Evolutionary conservation across 2,888 invertebrate species (phyloP), one percentile per base, ranked within the genome.

Genomic region (Nezara viridula): DNA sequence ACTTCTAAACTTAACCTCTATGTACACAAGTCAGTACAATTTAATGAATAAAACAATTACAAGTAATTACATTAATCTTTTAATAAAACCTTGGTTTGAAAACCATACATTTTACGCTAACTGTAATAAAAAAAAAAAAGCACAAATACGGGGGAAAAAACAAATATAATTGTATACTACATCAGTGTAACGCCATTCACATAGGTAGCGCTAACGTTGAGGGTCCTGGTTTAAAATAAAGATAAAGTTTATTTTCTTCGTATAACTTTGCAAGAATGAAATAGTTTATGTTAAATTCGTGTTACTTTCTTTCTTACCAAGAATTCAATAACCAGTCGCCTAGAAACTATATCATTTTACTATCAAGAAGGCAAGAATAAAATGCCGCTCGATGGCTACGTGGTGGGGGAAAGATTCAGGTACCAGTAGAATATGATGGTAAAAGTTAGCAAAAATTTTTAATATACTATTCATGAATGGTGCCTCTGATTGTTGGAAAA

Each of bases 331-430:
- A 27, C 14, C 60, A n/a, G n/a, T 27, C 60, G 14, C 27, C 4
- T 19, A 27, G 5, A 24, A 21, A 24, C 21, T 3, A 37, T 24
- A 77, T 5, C 21, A 21, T 77, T 77, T 40, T 4, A 77, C 77
- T 77, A 77, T 77, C 21, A 21, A 77, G 77, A 77, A 77, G 77
- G 77, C 77, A 44, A 77, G 44, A 77, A 24, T n/a, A 77, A 77
- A 40, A 77, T 77, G 77, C 40, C 77, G 77, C 77, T 77, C 21
- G 10, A 77, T 24, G 37, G 40, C 37, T n/a, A 77, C 1, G 77
- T 77, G 37, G 77, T 40, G 77, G 77, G 60, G 77, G 40, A 5
- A 73, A 77, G 40, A 77, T 77, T 40, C 3, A 77, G 77, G 77
- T 44, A 77, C 24, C 77, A 77, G 77, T 77, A 77, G 27, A 16